Conservation (phyloP, 1,140 invertebrate species). For the Cataglyphis hispanica region DNA sequence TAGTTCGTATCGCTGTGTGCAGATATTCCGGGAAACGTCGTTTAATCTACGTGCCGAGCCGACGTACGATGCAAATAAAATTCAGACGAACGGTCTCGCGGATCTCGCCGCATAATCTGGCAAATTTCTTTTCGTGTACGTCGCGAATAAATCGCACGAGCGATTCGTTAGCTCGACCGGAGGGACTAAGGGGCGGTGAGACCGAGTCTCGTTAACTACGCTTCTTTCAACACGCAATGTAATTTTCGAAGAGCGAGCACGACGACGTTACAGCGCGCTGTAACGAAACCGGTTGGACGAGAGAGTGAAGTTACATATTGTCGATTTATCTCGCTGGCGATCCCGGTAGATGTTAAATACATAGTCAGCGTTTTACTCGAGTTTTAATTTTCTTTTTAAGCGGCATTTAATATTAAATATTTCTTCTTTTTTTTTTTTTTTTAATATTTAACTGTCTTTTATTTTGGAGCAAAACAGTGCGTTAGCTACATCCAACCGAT, state of each 20-base stretch:
- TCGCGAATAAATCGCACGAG: conserved; percentile 45
- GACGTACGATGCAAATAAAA: conserved; percentile 49
- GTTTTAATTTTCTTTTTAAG: background rate
- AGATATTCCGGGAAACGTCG: conserved; percentile 40
- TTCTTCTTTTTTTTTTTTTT: background rate
- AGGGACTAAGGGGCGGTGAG: background rate
- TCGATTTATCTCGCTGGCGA: conserved; percentile 30
- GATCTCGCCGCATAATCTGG: conserved; percentile 10
- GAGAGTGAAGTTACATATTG: conserved; percentile 36
- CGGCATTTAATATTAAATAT: background rate
- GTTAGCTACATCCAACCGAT: background rate
- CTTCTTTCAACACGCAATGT: conserved; percentile 44
- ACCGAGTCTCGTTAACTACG: conserved; percentile 29
- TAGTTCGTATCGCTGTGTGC: conserved; percentile 7
- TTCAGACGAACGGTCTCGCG: conserved; percentile 41
- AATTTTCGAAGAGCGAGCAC: conserved; percentile 11
- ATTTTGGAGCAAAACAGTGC: background rate
- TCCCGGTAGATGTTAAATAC: background rate
- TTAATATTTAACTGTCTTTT: background rate
- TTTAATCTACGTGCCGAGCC: conserved; percentile 36
- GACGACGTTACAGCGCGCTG: conserved; percentile 6
- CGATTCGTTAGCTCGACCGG: conserved; percentile 41
- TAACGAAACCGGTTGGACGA: conserved; percentile 18
- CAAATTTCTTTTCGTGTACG: conserved; percentile 54
- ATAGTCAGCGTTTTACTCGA: conserved; percentile 12